Evolutionary conservation across 2,888 invertebrate genomes (phyloP).

Genomic region (Lepetodrilus schrolli): DNA sequence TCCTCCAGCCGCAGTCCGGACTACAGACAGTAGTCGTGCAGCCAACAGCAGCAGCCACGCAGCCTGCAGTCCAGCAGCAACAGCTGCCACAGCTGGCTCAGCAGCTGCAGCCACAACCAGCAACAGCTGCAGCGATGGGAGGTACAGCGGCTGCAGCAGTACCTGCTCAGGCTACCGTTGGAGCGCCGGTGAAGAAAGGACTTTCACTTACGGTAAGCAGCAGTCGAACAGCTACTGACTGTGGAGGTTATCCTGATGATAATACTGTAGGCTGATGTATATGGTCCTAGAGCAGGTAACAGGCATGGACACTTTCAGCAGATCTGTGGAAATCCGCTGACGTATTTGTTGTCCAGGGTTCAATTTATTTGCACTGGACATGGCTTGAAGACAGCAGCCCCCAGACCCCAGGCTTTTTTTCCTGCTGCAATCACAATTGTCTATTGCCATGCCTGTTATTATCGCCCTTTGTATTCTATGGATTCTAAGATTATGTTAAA

Average conservation of each 20-base stretch:
- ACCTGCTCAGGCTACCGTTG: constrained; percentile 44
- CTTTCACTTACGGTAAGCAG: constrained; percentile 73
- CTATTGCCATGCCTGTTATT: too few relatives aligned
- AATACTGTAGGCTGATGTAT: too few relatives aligned
- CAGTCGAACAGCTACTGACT: too few relatives aligned
- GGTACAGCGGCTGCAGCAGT: constrained; percentile 40
- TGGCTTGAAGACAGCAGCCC: too few relatives aligned
- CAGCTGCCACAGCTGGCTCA: constrained; percentile 41
- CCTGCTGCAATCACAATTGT: too few relatives aligned
- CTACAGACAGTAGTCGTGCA: constrained; percentile 39
- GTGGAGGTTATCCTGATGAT: too few relatives aligned
- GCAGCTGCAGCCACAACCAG: constrained; percentile 28
- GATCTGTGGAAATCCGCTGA: too few relatives aligned
- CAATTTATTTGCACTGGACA: too few relatives aligned
- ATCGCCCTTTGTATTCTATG: too few relatives aligned
- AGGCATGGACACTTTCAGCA: neutral
- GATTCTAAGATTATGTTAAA: too few relatives aligned
- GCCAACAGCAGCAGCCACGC: constrained; percentile 40
- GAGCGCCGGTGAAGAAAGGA: constrained; percentile 62
- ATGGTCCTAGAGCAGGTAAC: neutral
- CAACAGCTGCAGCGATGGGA: constrained; percentile 44
- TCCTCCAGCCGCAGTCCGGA: constrained; percentile 42
- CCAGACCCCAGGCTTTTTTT: too few relatives aligned
- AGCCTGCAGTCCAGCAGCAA: constrained; percentile 44
- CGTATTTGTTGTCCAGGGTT: too few relatives aligned